A percentile compares a stretch with the other conserved stretches of the same genome.
These are phyloP conservation scores for Dione vanillae DNA, from an alignment of 2,888 invertebrate species.

Conservation along the genomic window DNA sequence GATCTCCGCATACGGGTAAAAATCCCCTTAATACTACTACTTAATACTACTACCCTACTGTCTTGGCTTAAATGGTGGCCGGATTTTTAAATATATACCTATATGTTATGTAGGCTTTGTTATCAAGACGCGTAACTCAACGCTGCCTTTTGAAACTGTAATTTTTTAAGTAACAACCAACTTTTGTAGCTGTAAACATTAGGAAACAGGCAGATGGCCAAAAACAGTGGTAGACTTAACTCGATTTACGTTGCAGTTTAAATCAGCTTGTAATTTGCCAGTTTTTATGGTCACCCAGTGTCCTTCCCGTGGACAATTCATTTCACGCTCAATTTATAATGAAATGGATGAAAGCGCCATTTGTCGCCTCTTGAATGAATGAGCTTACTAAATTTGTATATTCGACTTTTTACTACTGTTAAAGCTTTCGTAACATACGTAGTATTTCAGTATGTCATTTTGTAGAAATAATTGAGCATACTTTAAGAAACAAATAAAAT, in stretches of 20 bases:
- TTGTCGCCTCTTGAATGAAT: conserved; percentile 6
- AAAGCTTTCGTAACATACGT: not conserved
- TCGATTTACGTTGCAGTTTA: conserved; percentile 29
- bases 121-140: too few relatives aligned
- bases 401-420: not conserved
- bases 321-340: conserved; percentile 40
- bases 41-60: too few relatives aligned
- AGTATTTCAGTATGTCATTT: too few relatives aligned
- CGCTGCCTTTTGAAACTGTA: too few relatives aligned
- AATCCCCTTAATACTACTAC: too few relatives aligned
- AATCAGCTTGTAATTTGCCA: conserved; percentile 18
- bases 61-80: too few relatives aligned
- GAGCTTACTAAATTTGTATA: not conserved
- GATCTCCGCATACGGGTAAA: too few relatives aligned
- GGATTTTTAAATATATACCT: too few relatives aligned
- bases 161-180: too few relatives aligned
- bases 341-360: conserved; percentile 28
- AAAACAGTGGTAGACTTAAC: conserved; percentile 30
- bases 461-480: too few relatives aligned
- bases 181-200: not conserved
- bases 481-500: too few relatives aligned
- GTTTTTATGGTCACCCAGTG: conserved; percentile 34
- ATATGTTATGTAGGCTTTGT: too few relatives aligned
- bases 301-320: conserved; percentile 29
- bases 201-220: conserved; percentile 27